Percentiles rank a stretch among this genome's conserved stretches.
These are phyloP conservation scores for Ptychadena robeensis DNA, from an alignment of 2,797 vertebrate genomes.

Conservation along the genomic window DNA sequence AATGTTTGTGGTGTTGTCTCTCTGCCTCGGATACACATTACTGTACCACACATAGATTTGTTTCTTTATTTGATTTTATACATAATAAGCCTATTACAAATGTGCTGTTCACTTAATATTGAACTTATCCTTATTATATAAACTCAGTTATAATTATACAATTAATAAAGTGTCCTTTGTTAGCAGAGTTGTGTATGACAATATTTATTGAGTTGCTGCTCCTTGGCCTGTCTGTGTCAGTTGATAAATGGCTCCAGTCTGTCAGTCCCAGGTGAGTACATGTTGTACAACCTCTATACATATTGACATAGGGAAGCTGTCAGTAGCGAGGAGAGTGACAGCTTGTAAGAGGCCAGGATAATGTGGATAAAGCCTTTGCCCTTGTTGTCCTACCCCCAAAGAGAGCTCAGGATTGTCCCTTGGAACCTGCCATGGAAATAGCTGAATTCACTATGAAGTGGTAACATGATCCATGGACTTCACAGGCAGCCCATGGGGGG, in stretches of 20 bases:
- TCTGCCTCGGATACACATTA: not conserved
- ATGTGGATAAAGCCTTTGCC: constrained; percentile 47
- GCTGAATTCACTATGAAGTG: constrained; percentile 37
- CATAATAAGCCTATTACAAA: not conserved
- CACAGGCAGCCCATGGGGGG: constrained; percentile 34
- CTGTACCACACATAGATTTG: not conserved
- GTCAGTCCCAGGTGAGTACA: constrained; percentile 49
- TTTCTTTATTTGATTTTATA: not conserved
- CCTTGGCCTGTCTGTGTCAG: constrained; percentile 38
- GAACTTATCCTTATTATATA: not conserved
- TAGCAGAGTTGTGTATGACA: not conserved
- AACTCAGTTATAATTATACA: not conserved
- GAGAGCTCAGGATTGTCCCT: constrained; percentile 32
- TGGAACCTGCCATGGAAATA: constrained; percentile 30
- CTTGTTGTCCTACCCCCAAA: constrained; percentile 17
- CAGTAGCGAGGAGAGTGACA: constrained; percentile 49
- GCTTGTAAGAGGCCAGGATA: constrained; percentile 49
- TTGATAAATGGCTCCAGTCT: constrained; percentile 54
- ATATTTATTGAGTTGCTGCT: constrained; percentile 9
- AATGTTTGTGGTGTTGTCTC: no score
- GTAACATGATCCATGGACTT: constrained; percentile 30
- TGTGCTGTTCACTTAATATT: not conserved
- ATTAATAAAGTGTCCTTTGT: not conserved
- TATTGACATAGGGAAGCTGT: constrained; percentile 53
- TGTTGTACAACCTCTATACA: constrained; percentile 21